Base-by-base conservation (phyloP, 2,888 invertebrate genomes). In the Blomia tropicalis region DNA sequence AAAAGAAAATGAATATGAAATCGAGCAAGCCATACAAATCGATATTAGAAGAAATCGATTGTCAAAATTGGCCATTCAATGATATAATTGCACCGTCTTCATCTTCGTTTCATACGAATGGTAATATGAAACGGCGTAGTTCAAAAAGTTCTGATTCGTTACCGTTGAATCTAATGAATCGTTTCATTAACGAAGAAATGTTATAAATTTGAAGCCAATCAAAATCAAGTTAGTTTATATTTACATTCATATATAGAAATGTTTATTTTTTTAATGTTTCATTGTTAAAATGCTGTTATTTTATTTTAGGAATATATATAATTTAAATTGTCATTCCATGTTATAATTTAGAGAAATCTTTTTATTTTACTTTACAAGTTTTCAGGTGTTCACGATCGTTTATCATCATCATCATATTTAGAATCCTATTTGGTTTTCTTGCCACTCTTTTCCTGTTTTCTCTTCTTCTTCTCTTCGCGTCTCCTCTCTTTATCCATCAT, bases 381-480 rank as follows among this genome's bases (percentile, higher is more conserved):
- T n/a, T n/a, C n/a, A n/a, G n/a, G n/a, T n/a, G n/a, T n/a, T n/a
- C n/a, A n/a, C n/a, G n/a, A n/a, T n/a, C n/a, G n/a, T n/a, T n/a
- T n/a, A n/a, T n/a, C n/a, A n/a, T n/a, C n/a, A n/a, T n/a, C n/a
- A n/a, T n/a, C n/a, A n/a, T n/a, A n/a, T n/a, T n/a, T n/a, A n/a
- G n/a, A n/a, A n/a, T n/a, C n/a, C n/a, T n/a, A n/a, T n/a, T n/a
- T n/a, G n/a, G n/a, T n/a, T 36, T 36, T 36, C 36, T 36, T 36
- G 7, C 17, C 17, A 17, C 36, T 36, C 36, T 36, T 36, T 17
- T 36, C 85, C 77, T 86, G 88, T 71, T 85, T 85, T 73, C 82
- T 77, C 71, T 82, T 84, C 71, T 81, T 83, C 75, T 89, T 89
- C 70, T 87, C 87, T 72, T 87, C 85, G 67, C 81, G 79, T 70